These are phyloP conservation scores for Syngnathus scovelli DNA, from an alignment of 2,113 vertebrate genomes.

Conservation along the genomic window DNA sequence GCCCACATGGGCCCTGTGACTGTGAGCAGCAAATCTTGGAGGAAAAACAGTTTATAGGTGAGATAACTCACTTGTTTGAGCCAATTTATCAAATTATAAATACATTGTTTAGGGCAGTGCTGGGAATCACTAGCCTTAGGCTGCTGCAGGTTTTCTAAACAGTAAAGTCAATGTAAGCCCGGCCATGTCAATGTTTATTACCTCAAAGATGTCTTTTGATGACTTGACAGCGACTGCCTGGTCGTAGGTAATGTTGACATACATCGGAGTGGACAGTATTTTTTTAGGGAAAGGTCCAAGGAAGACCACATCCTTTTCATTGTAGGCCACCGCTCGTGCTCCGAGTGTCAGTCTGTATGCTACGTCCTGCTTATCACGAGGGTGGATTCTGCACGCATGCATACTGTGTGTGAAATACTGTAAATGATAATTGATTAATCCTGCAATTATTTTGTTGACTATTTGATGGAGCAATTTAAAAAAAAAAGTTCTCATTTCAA, in stretches of 20 bases:
- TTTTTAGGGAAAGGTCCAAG: slow-evolving; percentile 76
- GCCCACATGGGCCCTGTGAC: neutral
- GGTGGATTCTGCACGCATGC: slow-evolving; percentile 76
- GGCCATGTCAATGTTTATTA: slow-evolving; percentile 32
- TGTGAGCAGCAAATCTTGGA: slow-evolving; percentile 75
- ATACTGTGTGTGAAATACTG: neutral
- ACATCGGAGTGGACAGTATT: slow-evolving; percentile 15
- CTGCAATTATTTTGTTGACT: no score
- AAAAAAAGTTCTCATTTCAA: no score
- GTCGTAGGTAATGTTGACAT: slow-evolving; percentile 72
- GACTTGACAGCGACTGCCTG: slow-evolving; percentile 60
- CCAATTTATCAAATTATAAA: neutral
- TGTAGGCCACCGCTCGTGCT: slow-evolving; percentile 80
- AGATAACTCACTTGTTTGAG: neutral
- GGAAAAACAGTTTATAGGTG: neutral
- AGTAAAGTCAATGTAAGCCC: neutral
- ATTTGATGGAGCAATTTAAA: no score
- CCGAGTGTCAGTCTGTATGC: slow-evolving; percentile 78
- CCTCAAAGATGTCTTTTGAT: slow-evolving; percentile 72
- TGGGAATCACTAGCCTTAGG: neutral
- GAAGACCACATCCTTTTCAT: slow-evolving; percentile 70
- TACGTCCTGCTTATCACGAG: slow-evolving; percentile 82
- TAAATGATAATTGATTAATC: no score
- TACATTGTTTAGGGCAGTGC: neutral
- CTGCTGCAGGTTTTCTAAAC: neutral